Base-by-base conservation (phyloP, 2,888 invertebrate species). In the Pseudococcus jackbeardsleyi region DNA sequence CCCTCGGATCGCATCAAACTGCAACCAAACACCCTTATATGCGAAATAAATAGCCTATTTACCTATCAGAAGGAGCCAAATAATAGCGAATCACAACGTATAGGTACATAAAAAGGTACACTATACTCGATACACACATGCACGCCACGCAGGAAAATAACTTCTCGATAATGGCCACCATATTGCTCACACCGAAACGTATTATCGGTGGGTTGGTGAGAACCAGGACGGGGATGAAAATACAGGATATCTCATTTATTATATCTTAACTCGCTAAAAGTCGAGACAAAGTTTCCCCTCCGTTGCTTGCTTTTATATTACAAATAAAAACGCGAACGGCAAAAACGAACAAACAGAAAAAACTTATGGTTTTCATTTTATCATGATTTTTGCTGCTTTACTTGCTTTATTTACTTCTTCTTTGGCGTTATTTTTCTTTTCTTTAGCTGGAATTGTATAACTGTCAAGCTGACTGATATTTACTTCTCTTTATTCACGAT, bases 341-440 rank as follows among this genome's bases (percentile, higher is more conserved):
- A 42, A 79, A 79, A 79, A 39, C 79, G 79, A 79, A 79, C 68
- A 79, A 79, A 79, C 79, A n/a, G 79, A 79, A 72, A 68, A 59
- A 72, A 79, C 79, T 79, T 42, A 72, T 42, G 79, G 39, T 79
- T 79, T 79, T 79, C 79, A 79, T 79, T 79, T 79, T 79, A 79
- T 79, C 79, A 42, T 42, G 79, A 79, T 79, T 79, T 79, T 79
- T 79, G 79, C 79, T 79, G 79, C 79, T 79, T 79, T 79, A 79
- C 42, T 79, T 79, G 9, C 26, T 79, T 79, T 42, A 19, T 79
- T 19, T 79, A 42, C 79, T 39, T 79, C 26, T 72, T 72, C 72
- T 72, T 33, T 72, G 8, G 11, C 72, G 33, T 26, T 72, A 72
- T 72, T 72, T 72, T 79, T 79, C 42, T 33, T 42, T 79, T 79